Evolutionary conservation across 2,113 vertebrate genomes (phyloP).

Genomic region (Gambusia holbrooki): DNA sequence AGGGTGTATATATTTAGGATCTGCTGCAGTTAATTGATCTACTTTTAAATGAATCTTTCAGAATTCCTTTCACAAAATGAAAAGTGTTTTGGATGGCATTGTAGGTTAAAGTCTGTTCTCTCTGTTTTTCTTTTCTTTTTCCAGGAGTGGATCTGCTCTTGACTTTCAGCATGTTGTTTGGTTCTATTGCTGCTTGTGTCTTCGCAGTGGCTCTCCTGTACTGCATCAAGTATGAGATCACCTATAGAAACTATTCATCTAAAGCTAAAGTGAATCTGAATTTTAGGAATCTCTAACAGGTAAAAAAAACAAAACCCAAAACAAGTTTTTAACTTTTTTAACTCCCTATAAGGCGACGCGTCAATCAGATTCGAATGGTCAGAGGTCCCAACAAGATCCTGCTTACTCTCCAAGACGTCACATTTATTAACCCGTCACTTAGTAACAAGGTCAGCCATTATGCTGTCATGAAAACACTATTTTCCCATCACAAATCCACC

Average conservation of each 20-base stretch:
- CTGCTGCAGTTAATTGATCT: background rate
- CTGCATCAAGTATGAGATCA: slow-evolving; percentile 75
- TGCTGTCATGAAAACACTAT: background rate
- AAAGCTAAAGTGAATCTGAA: background rate
- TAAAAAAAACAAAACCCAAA: too few relatives aligned
- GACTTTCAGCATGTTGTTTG: slow-evolving; percentile 62
- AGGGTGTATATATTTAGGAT: background rate
- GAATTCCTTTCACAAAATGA: too few relatives aligned
- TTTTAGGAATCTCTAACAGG: too few relatives aligned
- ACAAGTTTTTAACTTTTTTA: background rate
- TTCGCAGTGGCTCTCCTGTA: slow-evolving; percentile 57
- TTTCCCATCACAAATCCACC: background rate
- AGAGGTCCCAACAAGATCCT: slow-evolving; percentile 81
- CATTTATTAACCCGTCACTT: slow-evolving; percentile 83
- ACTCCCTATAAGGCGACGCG: slow-evolving; percentile 69
- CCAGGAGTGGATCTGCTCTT: slow-evolving; percentile 78
- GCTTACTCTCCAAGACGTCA: slow-evolving; percentile 80
- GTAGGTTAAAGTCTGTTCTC: background rate
- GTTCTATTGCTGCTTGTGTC: slow-evolving; percentile 33
- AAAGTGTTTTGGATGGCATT: background rate
- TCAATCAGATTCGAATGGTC: slow-evolving; percentile 75
- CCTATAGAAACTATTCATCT: background rate
- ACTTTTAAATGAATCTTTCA: too few relatives aligned
- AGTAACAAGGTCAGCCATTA: slow-evolving; percentile 81
- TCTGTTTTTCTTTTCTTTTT: background rate